These are phyloP conservation scores for Tipula unca DNA, from an alignment of 2,888 invertebrate species.

Conservation along the genomic window DNA sequence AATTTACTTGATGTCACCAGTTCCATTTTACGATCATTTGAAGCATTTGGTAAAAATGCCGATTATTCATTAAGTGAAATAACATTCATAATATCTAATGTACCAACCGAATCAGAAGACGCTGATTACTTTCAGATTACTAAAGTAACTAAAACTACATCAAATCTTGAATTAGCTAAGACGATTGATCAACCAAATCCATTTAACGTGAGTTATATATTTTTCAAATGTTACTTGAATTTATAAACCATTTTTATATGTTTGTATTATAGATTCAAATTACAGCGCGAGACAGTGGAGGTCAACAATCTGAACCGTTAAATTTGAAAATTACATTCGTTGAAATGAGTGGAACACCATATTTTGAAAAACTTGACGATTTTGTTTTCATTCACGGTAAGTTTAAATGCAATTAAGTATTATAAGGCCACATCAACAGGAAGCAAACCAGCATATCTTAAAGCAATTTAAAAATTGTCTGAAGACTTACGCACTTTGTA, in stretches of 20 bases:
- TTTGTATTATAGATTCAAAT: background rate
- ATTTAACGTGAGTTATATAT: background rate
- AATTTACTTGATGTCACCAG: background rate
- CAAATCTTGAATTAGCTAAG: background rate
- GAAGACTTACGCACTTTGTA: no score
- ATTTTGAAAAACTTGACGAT: slow-evolving; percentile 17
- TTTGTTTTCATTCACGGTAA: slow-evolving; percentile 9
- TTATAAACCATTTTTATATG: background rate
- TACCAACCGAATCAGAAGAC: background rate
- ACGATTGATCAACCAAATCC: background rate
- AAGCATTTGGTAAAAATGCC: background rate
- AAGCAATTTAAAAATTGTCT: no score
- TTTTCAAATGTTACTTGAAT: background rate
- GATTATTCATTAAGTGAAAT: background rate
- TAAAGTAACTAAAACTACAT: background rate
- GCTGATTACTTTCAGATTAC: background rate
- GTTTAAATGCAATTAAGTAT: no score
- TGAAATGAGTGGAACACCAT: background rate
- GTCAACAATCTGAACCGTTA: background rate
- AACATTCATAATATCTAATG: background rate
- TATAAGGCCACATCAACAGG: no score
- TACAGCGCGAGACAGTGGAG: background rate
- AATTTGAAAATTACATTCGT: slow-evolving; percentile 16
- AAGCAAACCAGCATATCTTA: no score
- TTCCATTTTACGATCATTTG: background rate